phyloP scores from a whole-genome alignment of 2,888 invertebrate genomes.

The Leptinotarsa tumamoca region DNA sequence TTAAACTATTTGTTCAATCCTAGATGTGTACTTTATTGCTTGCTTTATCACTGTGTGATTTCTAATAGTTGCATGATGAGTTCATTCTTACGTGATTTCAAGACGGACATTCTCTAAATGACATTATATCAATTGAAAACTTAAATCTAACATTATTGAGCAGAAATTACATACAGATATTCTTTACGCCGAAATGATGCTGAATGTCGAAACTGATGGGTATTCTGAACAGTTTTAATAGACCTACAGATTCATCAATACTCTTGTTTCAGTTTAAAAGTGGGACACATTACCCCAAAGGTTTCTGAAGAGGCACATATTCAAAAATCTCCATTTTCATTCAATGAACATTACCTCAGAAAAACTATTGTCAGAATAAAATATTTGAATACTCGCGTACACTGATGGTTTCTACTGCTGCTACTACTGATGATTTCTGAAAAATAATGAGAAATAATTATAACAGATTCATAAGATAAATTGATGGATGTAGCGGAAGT shows the following conservation, averaged over 20 bases:
- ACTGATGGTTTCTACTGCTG: neutral
- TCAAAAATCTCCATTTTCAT: conserved; percentile 30
- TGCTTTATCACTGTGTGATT: too few species aligned
- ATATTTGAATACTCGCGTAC: neutral
- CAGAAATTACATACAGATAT: neutral
- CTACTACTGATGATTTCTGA: conserved; percentile 40
- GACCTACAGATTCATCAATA: neutral
- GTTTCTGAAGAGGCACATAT: conserved; percentile 35
- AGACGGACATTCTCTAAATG: too few species aligned
- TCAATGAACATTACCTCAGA: conserved; percentile 40
- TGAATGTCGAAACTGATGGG: neutral
- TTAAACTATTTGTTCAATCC: too few species aligned
- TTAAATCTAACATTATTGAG: too few species aligned
- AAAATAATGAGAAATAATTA: conserved; percentile 12
- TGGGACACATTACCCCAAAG: conserved; percentile 25
- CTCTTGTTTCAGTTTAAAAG: conserved; percentile 21
- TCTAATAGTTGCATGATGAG: too few species aligned
- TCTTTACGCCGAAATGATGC: neutral
- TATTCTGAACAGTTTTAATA: neutral
- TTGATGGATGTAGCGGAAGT: too few species aligned
- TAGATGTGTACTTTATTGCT: too few species aligned
- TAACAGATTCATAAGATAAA: too few species aligned
- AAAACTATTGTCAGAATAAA: conserved; percentile 19
- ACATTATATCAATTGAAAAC: too few species aligned
- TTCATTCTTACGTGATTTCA: too few species aligned